These are phyloP conservation scores for Lepus americanus DNA, from an alignment of 2,113 vertebrate species.

Conservation along the genomic window DNA sequence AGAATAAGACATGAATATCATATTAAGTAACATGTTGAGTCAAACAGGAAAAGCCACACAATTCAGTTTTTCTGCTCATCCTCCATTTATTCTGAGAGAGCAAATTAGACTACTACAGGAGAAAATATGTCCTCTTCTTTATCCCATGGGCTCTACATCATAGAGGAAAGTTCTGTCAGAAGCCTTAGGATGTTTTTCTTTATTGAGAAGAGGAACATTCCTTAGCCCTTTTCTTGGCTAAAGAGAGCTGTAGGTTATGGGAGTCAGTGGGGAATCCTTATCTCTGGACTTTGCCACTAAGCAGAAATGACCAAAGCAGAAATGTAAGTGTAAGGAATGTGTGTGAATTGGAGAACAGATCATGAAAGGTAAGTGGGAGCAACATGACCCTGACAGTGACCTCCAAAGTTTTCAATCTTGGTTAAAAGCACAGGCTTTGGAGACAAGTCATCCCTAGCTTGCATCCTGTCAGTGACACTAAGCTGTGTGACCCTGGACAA, in stretches of 20 bases:
- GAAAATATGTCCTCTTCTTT: not conserved
- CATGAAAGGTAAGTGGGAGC: not conserved
- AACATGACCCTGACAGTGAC: not conserved
- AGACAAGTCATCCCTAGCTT: not conserved
- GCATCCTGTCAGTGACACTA: not conserved
- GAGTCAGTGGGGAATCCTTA: not conserved
- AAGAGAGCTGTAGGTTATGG: not conserved
- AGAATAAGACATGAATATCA: not conserved
- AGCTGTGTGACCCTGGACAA: conserved; percentile 43
- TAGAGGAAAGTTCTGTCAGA: not conserved
- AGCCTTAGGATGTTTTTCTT: not conserved
- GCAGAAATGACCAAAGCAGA: not conserved
- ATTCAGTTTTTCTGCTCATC: conserved; percentile 8
- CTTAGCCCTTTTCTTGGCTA: not conserved
- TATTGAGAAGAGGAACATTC: not conserved
- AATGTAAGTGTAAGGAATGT: not conserved
- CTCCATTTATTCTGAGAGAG: not conserved
- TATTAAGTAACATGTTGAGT: not conserved
- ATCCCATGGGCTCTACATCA: not conserved
- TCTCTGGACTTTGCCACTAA: not conserved
- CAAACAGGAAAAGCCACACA: not conserved
- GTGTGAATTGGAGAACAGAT: not conserved
- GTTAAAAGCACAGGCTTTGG: not conserved
- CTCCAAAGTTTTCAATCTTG: not conserved
- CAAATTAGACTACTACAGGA: not conserved